Base-by-base conservation (phyloP, 2,113 vertebrate species). In the Equus quagga region DNA sequence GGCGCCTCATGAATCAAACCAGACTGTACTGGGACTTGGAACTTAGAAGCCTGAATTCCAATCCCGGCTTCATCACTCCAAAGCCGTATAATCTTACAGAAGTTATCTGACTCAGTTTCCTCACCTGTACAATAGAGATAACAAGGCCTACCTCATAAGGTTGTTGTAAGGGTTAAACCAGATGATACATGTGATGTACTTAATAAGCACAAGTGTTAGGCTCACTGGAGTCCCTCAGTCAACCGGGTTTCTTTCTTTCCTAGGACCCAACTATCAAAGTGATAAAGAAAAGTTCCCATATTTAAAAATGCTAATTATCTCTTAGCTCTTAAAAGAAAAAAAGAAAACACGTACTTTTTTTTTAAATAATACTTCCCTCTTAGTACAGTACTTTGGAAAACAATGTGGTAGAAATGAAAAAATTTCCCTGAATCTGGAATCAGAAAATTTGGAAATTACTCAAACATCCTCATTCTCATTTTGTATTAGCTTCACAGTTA, bases 251-350 rank as follows among this genome's bases (percentile, higher is more conserved):
- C 60, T 41, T 91, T 51, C 51, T 72, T 91, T 86, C 56, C 62
- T 65, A 90, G 84, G 75, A 86, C 33, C 70, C n/a, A 96, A 91
- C 49, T 83, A 94, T n/a, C 76, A 93, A 95, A 91, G 8, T 79
- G 33, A 83, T 82, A 60, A 90, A 56, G 3, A 17, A 87, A 94
- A 51, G 41, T 13, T 56, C n/a, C 60, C 19, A 24, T 54, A 91
- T 79, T 93, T 87, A 2, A 96, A 92, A 96, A 65, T 81, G 36
- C 4, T 76, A 92, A 65, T 90, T 96, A 64, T 75, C n/a, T 56
- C 60, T 93, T 83, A 56, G 72, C 12, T 73, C 23, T 80, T 56
- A n/a, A 6, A 31, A 36, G 13, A 60, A 28, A 46, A 49, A 36
- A 51, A 60, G n/a, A 41, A 83, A 82, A 54, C 0, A 11, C 33